Conservation (phyloP, 2,113 vertebrate species). For the Aspidoscelis tigris region DNA sequence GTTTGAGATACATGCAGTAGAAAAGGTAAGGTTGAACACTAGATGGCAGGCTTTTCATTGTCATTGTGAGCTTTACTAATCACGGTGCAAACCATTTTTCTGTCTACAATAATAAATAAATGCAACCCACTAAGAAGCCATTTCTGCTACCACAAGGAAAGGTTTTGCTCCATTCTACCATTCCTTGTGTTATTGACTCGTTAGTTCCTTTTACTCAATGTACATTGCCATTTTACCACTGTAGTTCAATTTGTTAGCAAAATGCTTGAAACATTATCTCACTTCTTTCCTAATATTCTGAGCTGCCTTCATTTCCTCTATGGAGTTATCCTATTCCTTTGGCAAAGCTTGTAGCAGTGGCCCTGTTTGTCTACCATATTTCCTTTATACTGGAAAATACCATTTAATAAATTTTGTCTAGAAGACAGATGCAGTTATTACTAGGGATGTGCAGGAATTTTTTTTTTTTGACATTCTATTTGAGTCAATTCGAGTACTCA, state of each 20-base stretch:
- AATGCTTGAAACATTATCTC: background rate
- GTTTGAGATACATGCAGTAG: background rate
- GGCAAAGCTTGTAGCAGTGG: background rate
- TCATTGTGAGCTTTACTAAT: background rate
- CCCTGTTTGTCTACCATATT: background rate
- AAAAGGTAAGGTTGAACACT: constrained; percentile 39
- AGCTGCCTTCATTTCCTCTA: constrained; percentile 21
- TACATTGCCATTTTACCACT: background rate
- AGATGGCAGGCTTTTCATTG: constrained; percentile 79
- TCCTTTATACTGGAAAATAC: background rate
- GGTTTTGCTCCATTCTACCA: fast-evolving
- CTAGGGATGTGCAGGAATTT: background rate
- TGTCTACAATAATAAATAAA: constrained; percentile 46
- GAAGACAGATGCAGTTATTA: constrained; percentile 14
- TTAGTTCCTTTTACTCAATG: fast-evolving
- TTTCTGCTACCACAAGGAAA: constrained; percentile 6
- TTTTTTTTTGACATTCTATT: too few relatives aligned
- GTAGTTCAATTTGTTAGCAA: background rate
- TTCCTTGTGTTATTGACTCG: background rate
- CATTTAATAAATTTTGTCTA: background rate
- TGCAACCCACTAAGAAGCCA: constrained; percentile 46
- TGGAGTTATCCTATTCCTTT: constrained; percentile 8
- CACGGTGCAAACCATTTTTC: constrained; percentile 16
- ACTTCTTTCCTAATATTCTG: constrained; percentile 43
- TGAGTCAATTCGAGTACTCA: too few relatives aligned